Conservation (phyloP, 2,113 vertebrate genomes). For the Phylloscopus trochilus region DNA sequence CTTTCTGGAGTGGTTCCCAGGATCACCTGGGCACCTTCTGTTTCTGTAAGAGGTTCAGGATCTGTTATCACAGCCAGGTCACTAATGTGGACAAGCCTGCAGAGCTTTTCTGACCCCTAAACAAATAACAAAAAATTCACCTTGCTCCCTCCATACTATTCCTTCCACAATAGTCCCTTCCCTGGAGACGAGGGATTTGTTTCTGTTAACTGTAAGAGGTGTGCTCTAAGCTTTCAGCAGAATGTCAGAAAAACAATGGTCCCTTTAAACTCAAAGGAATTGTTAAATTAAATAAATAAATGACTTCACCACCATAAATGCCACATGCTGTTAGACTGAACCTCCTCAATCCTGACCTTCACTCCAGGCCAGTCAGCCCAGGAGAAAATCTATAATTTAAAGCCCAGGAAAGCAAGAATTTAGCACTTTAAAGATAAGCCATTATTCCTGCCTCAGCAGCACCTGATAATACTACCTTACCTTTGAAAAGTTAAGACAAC, state of each 20-base stretch:
- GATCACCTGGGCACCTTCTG: background rate
- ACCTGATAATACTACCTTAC: background rate
- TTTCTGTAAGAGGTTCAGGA: background rate
- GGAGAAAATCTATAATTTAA: background rate
- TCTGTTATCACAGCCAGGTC: background rate
- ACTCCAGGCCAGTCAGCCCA: background rate
- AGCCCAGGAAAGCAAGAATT: background rate
- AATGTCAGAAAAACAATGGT: background rate
- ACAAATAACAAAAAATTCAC: background rate
- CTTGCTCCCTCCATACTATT: background rate
- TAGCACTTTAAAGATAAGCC: background rate
- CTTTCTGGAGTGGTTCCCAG: background rate
- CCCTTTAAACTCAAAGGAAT: background rate
- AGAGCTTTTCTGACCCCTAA: background rate
- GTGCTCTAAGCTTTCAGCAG: background rate
- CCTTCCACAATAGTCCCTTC: background rate
- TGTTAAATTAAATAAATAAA: background rate
- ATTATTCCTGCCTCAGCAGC: background rate
- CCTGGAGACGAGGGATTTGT: background rate
- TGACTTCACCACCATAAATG: background rate
- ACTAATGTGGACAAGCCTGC: background rate
- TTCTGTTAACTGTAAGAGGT: background rate
- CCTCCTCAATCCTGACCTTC: background rate
- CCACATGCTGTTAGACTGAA: background rate
- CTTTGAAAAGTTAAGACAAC: background rate